phyloP scores from a whole-genome alignment of 1,140 invertebrate genomes.

The Platorchestia sp. region DNA sequence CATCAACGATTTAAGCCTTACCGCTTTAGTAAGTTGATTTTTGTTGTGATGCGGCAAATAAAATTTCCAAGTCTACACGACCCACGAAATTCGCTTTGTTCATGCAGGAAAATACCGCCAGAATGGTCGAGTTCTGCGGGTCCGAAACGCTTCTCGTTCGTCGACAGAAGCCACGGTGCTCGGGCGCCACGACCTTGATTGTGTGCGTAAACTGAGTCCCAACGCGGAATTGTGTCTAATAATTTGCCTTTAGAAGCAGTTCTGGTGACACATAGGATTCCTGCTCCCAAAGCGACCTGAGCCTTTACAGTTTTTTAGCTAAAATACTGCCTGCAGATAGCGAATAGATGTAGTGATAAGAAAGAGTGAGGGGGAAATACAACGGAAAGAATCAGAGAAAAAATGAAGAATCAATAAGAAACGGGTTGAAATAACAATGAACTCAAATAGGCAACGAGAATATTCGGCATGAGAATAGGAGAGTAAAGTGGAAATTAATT shows the following conservation, averaged over 20 bases:
- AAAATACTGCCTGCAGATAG: neutral
- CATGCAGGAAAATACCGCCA: neutral
- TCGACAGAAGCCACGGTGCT: neutral
- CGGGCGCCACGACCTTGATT: neutral
- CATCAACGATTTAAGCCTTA: neutral
- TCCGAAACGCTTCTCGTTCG: neutral
- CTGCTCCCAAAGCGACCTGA: neutral
- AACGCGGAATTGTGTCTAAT: neutral
- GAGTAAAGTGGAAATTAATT: neutral
- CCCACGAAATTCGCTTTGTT: neutral
- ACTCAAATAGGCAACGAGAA: neutral
- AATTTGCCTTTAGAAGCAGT: constrained; percentile 8
- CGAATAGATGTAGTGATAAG: neutral
- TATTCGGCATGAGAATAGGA: neutral
- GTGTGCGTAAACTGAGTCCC: constrained; percentile 5
- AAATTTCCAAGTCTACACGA: neutral
- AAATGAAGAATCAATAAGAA: neutral
- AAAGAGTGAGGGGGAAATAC: neutral
- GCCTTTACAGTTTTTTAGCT: neutral
- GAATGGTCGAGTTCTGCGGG: neutral
- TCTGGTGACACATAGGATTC: neutral
- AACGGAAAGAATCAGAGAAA: neutral
- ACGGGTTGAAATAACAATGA: neutral
- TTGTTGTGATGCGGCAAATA: neutral
- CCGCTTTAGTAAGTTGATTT: neutral